These are phyloP conservation scores for Heterotilapia buettikoferi DNA, from an alignment of 2,113 vertebrate genomes.

Conservation along the genomic window DNA sequence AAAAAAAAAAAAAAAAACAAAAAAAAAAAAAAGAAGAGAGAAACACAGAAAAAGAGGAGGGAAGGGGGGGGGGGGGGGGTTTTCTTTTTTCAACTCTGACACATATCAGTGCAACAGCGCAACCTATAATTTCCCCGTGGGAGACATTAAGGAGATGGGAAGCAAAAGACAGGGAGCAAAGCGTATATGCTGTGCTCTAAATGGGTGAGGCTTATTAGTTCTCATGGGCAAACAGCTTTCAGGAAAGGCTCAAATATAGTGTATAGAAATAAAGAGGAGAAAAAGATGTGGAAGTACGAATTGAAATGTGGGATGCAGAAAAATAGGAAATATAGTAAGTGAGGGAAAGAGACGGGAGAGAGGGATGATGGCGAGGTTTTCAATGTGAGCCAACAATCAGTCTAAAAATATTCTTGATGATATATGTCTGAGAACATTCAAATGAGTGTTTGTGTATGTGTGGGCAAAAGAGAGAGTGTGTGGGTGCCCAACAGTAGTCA, in stretches of 20 bases:
- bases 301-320: background rate
- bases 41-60: too few species aligned
- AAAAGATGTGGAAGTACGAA: background rate
- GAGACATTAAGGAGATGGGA: background rate
- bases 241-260: background rate
- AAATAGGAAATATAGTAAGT: background rate
- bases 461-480: background rate
- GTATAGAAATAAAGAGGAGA: background rate
- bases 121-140: background rate
- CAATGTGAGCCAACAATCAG: constrained; percentile 3
- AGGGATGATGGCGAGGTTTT: background rate
- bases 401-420: constrained; percentile 51
- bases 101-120: background rate
- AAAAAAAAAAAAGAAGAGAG: too few species aligned
- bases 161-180: background rate
- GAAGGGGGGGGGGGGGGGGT: background rate
- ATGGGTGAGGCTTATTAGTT: constrained; percentile 11
- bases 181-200: background rate
- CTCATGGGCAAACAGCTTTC: background rate
- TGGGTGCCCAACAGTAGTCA: constrained; percentile 8
- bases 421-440: constrained; percentile 26
- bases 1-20: too few species aligned
- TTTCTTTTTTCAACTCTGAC: background rate
- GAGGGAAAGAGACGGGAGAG: background rate
- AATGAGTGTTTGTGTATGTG: constrained; percentile 15